Evolutionary conservation across 1,140 invertebrate genomes (phyloP).

Genomic region (Drosophila paulistorum): DNA sequence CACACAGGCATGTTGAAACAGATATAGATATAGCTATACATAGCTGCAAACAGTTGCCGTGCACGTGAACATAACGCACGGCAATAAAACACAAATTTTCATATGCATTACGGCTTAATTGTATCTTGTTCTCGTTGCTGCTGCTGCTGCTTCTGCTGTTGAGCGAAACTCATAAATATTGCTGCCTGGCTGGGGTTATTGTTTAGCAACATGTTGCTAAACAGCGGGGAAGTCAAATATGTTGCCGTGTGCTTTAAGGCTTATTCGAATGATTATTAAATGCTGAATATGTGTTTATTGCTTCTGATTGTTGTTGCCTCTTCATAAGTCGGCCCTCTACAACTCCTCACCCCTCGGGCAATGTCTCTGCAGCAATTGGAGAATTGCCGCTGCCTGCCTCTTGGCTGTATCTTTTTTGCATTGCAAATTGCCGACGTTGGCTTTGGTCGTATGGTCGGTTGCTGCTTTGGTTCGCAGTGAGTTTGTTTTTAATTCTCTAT

Average conservation of each 20-base stretch:
- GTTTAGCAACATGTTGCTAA: constrained; percentile 39
- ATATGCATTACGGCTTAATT: constrained; percentile 78
- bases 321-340: constrained; percentile 3
- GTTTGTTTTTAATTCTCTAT: constrained; percentile 80
- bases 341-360: neutral
- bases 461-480: constrained; percentile 47
- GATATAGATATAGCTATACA: constrained; percentile 13
- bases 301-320: constrained; percentile 63
- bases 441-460: constrained; percentile 12
- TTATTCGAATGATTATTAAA: constrained; percentile 65
- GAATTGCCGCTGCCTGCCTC: constrained; percentile 17
- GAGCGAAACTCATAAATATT: constrained; percentile 63
- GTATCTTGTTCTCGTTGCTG: constrained; percentile 52
- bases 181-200: constrained; percentile 13
- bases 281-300: constrained; percentile 78
- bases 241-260: constrained; percentile 46
- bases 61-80: constrained; percentile 73
- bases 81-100: constrained; percentile 75
- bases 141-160: constrained; percentile 31
- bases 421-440: constrained; percentile 70
- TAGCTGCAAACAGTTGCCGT: constrained; percentile 64
- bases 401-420: constrained; percentile 54
- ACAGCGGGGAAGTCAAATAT: constrained; percentile 35
- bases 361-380: constrained; percentile 1
- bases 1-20: constrained; percentile 13